Conservation (phyloP, 1,140 invertebrate species). For the Habropoda laboriosa region DNA sequence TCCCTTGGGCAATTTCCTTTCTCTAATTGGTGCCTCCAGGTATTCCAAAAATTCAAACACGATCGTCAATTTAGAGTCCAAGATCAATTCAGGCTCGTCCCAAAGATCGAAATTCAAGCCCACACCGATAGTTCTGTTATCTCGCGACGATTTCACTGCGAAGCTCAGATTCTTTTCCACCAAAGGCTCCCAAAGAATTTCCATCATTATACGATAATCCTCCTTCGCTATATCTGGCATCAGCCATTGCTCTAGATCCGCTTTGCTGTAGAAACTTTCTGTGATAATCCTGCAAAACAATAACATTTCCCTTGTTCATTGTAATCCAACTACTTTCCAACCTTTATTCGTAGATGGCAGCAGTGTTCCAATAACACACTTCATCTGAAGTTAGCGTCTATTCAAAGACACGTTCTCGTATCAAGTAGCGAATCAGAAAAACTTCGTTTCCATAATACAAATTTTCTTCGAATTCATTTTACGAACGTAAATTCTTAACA, state of each 20-base stretch:
- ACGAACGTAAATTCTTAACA: background rate
- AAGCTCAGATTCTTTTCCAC: constrained; percentile 88
- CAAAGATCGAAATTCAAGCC: constrained; percentile 90
- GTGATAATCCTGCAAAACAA: constrained; percentile 87
- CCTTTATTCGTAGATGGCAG: background rate
- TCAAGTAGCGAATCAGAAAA: no score
- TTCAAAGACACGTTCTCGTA: no score
- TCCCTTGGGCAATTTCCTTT: constrained; percentile 84
- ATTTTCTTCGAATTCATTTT: no score
- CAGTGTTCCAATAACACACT: no score
- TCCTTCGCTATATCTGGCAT: constrained; percentile 84
- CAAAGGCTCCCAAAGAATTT: constrained; percentile 85
- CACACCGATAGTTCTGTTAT: constrained; percentile 83
- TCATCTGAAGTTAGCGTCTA: no score
- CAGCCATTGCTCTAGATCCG: constrained; percentile 90
- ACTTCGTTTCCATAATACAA: no score
- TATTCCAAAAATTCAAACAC: constrained; percentile 91
- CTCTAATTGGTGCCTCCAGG: constrained; percentile 87
- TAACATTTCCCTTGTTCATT: background rate
- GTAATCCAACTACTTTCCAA: background rate
- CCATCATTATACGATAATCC: constrained; percentile 87
- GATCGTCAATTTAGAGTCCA: constrained; percentile 85
- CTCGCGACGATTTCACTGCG: constrained; percentile 81
- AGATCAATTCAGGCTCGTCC: constrained; percentile 88
- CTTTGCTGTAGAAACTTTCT: constrained; percentile 91